Evolutionary conservation across 2,888 invertebrate species (phyloP), one percentile per base, ranked within the genome.

Genomic region (Drosophila algonquin): DNA sequence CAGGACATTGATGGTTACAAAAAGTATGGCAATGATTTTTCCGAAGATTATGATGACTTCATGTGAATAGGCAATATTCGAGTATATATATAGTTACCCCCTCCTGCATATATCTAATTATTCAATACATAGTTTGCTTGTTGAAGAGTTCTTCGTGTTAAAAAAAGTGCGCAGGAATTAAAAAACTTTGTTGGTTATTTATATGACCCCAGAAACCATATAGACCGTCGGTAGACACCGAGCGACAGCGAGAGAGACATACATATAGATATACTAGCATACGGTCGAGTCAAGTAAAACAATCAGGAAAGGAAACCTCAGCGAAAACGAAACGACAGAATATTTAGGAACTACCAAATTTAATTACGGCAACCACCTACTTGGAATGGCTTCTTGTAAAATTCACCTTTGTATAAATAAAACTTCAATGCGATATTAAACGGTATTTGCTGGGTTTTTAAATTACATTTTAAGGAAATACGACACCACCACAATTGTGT

Each of bases 1-100:
- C 63, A 90, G 90, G 90, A 90, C 67, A 90, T 90, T 76, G 90
- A 91, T 68, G 83, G 53, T 30, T 90, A 89, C 64, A 77, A 90
- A 54, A 90, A 90, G 79, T 94, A 94, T 79, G 93, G 95, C 83
- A 94, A 95, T 92, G 95, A 95, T 90, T 95, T 95, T 82, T 93
- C 94, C 64, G 95, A 94, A 67, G 96, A 96, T 60, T 96, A 93
- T 90, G 95, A 96, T 87, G 96, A 96, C 90, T 96, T 96, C 90
- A 96, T 96, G 96, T 96, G 96, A 93, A 89, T 89, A 80, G 76
- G 40, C 40, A 61, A 74, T 73, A 72, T 51, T 56, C 48, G 48
- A 40, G 24, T 40, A 61, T 56, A 69, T 59, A 73, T 63, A 55
- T 77, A 75, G 58, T 40, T 40, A 40, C 40, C 40, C 40, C 40